Conservation (phyloP, 1,140 invertebrate species). For the Listronotus bonariensis region DNA sequence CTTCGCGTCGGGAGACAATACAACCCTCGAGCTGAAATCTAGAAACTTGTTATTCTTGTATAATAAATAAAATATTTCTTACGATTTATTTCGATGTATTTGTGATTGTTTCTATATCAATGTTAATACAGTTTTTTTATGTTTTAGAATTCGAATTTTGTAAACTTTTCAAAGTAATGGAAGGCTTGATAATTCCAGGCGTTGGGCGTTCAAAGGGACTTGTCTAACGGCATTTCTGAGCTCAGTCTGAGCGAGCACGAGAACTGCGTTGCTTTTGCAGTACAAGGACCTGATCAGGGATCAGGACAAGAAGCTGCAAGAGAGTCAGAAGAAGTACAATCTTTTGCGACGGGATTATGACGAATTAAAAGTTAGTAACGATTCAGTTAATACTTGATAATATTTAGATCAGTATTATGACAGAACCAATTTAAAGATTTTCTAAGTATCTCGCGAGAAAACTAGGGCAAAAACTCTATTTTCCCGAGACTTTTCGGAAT, state of each 20-base stretch:
- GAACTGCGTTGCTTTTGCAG: constrained; percentile 68
- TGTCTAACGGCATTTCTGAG: constrained; percentile 60
- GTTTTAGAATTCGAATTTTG: constrained; percentile 93
- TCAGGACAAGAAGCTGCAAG: constrained; percentile 77
- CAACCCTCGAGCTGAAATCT: no score
- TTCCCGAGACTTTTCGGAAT: no score
- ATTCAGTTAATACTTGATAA: neutral
- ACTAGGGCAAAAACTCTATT: no score
- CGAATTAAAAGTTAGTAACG: constrained; percentile 57
- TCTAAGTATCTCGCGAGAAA: no score
- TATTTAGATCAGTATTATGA: no score
- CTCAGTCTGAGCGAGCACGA: constrained; percentile 62
- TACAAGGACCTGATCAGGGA: constrained; percentile 91
- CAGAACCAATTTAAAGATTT: no score
- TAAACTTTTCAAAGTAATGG: constrained; percentile 78
- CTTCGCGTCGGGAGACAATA: no score
- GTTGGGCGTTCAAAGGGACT: constrained; percentile 57
- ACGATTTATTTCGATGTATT: neutral
- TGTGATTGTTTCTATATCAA: no score
- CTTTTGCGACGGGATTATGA: constrained; percentile 60
- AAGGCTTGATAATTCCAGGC: constrained; percentile 67
- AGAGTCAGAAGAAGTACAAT: constrained; percentile 63
- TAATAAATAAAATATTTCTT: neutral
- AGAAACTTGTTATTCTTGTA: no score
- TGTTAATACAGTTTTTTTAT: neutral